These are phyloP conservation scores for Larimichthys crocea DNA, from an alignment of 2,113 vertebrate species.

Conservation along the genomic window DNA sequence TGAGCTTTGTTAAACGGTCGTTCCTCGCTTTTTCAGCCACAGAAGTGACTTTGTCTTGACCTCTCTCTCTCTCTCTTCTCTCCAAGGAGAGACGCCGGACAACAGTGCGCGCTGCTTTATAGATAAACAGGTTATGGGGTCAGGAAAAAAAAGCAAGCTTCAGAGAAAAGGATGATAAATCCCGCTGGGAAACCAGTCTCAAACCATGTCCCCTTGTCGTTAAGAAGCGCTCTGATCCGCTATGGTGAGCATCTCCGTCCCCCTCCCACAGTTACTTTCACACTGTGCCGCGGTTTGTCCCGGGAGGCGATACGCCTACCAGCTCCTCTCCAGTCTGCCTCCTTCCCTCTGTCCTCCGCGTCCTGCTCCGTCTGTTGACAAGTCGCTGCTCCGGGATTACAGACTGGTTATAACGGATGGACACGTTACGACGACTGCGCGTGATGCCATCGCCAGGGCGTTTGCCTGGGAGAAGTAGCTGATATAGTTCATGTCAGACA, in stretches of 20 bases:
- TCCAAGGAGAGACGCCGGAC: slow-evolving; percentile 40
- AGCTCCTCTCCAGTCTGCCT: slow-evolving; percentile 49
- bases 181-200: not conserved
- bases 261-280: slow-evolving; percentile 68
- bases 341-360: slow-evolving; percentile 30
- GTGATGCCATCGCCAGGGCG: slow-evolving; percentile 56
- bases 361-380: slow-evolving; percentile 50
- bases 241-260: slow-evolving; percentile 27
- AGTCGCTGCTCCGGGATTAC: slow-evolving; percentile 56
- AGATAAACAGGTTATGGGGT: slow-evolving; percentile 36
- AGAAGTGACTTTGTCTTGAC: slow-evolving; percentile 81
- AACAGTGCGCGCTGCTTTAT: slow-evolving; percentile 26
- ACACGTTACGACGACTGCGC: slow-evolving; percentile 54
- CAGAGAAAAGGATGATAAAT: slow-evolving; percentile 10
- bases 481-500: slow-evolving; percentile 30
- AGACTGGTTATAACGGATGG: slow-evolving; percentile 54
- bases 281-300: slow-evolving; percentile 71
- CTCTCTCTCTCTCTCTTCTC: slow-evolving; percentile 48
- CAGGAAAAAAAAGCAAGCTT: slow-evolving; percentile 11
- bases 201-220: slow-evolving; percentile 6
- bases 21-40: slow-evolving; percentile 18
- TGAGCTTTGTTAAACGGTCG: slow-evolving; percentile 4
- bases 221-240: slow-evolving; percentile 36
- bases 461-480: slow-evolving; percentile 44
- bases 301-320: slow-evolving; percentile 64